phyloP scores from a whole-genome alignment of 1,140 invertebrate species.

The Caenorhabditis remanei region DNA sequence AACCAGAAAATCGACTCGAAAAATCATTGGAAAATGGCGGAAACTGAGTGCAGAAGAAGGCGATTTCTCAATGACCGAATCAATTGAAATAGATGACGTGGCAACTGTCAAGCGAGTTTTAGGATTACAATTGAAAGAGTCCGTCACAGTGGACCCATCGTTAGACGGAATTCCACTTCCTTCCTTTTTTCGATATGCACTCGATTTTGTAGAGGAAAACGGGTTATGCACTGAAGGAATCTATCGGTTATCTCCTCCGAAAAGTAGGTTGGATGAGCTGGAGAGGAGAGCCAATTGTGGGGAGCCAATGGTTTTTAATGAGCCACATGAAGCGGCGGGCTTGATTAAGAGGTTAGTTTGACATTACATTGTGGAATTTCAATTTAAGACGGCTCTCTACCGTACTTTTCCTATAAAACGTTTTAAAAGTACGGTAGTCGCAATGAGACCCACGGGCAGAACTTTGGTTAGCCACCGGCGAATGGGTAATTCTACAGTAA shows the following conservation, averaged over 20 bases:
- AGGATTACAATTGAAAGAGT: constrained; percentile 25
- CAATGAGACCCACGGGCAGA: no score
- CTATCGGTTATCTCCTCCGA: constrained; percentile 64
- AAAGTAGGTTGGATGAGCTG: constrained; percentile 61
- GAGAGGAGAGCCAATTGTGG: constrained; percentile 53
- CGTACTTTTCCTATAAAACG: no score
- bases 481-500: no score
- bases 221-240: constrained; percentile 63
- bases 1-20: constrained; percentile 36
- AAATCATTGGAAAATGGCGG: constrained; percentile 49
- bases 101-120: constrained; percentile 11
- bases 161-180: constrained; percentile 64
- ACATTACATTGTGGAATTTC: not conserved
- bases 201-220: constrained; percentile 63
- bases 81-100: not conserved
- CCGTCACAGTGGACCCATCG: constrained; percentile 61
- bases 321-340: constrained; percentile 64
- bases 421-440: no score
- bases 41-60: constrained; percentile 30
- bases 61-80: not conserved
- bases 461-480: no score
- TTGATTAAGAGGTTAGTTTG: constrained; percentile 59
- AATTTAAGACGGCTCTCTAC: no score
- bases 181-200: constrained; percentile 48
- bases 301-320: constrained; percentile 45